Conservation (phyloP, 2,888 invertebrate genomes). For the Cataglyphis cursor region DNA sequence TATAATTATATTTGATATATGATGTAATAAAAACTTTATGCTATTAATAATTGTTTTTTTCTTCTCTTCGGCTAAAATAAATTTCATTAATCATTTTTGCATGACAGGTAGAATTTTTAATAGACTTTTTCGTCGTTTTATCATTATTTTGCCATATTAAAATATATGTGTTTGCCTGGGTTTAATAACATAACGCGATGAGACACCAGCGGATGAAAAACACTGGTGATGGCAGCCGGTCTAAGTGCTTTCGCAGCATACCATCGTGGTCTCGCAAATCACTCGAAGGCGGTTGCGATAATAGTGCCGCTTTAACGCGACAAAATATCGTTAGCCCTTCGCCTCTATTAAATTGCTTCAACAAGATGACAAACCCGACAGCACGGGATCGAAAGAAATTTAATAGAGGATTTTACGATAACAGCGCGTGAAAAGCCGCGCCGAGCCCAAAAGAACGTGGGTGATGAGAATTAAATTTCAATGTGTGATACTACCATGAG, state of each 20-base stretch:
- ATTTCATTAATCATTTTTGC: background rate
- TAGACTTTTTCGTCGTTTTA: background rate
- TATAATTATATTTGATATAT: background rate
- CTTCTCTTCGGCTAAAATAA: background rate
- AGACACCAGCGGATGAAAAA: constrained; percentile 57
- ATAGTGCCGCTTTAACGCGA: constrained; percentile 34
- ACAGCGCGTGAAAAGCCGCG: constrained; percentile 33
- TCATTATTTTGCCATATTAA: constrained; percentile 31
- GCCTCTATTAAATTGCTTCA: constrained; percentile 47
- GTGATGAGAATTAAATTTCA: constrained; percentile 48
- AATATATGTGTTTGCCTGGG: background rate
- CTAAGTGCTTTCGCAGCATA: constrained; percentile 39
- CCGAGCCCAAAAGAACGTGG: constrained; percentile 16
- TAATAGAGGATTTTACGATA: constrained; percentile 51
- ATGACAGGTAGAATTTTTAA: background rate
- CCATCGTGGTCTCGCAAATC: constrained; percentile 67
- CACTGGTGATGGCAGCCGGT: constrained; percentile 54
- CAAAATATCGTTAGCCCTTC: constrained; percentile 60
- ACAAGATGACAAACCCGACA: constrained; percentile 49
- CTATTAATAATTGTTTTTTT: background rate
- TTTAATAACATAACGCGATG: constrained; percentile 64
- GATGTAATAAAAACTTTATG: background rate
- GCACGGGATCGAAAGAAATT: constrained; percentile 50
- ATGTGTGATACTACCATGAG: constrained; percentile 24
- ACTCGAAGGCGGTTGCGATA: constrained; percentile 51